Percentiles rank a stretch among this genome's conserved stretches.
Evolutionary conservation across 2,888 invertebrate genomes (phyloP).

Genomic region (Synergus japonicus): DNA sequence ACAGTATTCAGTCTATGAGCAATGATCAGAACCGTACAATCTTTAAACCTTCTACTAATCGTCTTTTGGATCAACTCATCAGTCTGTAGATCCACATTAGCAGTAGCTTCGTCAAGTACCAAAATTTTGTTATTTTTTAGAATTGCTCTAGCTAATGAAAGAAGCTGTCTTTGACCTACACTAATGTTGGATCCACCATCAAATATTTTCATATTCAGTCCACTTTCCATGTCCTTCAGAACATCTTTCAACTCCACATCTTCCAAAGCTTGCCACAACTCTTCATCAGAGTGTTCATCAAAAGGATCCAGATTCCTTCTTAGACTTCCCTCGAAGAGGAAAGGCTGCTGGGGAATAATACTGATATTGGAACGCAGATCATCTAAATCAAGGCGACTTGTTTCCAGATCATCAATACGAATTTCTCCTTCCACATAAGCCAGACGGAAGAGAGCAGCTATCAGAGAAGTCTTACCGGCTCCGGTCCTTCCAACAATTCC

Average conservation of each 20-base stretch:
- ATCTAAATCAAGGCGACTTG: constrained; percentile 80
- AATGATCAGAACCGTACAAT: no score
- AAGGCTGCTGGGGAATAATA: constrained; percentile 82
- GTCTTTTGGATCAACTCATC: constrained; percentile 62
- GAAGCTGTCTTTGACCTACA: no score
- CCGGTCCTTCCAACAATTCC: constrained; percentile 87
- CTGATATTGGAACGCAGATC: constrained; percentile 81
- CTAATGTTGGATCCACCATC: no score
- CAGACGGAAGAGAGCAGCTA: no score
- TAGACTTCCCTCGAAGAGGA: constrained; percentile 79
- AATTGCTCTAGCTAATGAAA: no score
- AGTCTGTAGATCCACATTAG: no score
- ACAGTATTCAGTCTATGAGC: constrained; percentile 77
- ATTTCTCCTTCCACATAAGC: constrained; percentile 81
- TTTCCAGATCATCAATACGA: constrained; percentile 82
- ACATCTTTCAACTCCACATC: constrained; percentile 80
- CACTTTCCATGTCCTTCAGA: no score
- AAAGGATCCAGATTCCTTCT: constrained; percentile 85
- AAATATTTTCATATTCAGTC: no score
- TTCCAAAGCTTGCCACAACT: constrained; percentile 79
- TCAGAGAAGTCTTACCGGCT: constrained; percentile 69
- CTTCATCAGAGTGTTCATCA: constrained; percentile 77
- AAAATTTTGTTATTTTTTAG: no score
- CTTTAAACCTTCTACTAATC: constrained; percentile 53
- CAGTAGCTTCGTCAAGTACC: no score